Conservation (phyloP, 2,113 vertebrate species). For the Toxostoma redivivum region DNA sequence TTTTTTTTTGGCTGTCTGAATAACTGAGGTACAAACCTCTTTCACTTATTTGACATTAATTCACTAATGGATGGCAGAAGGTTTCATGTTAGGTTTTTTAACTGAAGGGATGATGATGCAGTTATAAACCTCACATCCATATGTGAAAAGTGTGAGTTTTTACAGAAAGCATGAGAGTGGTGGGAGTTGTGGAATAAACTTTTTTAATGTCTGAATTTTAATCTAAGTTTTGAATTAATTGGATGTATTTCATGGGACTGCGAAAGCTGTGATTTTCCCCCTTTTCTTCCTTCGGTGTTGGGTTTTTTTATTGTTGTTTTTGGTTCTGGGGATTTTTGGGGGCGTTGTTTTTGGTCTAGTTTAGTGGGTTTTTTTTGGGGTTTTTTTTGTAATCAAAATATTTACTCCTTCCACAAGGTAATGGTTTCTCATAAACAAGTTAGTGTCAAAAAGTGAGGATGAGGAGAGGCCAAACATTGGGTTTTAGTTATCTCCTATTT, state of each 20-base stretch:
- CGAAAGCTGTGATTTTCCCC: neutral
- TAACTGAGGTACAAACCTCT: neutral
- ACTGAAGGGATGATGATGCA: neutral
- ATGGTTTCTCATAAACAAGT: neutral
- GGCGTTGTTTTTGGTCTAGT: no score
- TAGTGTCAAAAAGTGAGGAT: neutral
- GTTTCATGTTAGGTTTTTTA: neutral
- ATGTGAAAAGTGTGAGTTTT: neutral
- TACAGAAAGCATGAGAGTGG: fast-evolving
- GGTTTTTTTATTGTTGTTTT: neutral
- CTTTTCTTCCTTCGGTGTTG: neutral
- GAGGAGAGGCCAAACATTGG: neutral
- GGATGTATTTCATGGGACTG: neutral
- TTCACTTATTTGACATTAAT: neutral
- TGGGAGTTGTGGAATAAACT: neutral
- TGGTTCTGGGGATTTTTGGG: neutral
- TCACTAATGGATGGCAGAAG: neutral
- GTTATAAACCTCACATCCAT: neutral
- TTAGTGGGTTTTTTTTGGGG: neutral
- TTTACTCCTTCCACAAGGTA: neutral
- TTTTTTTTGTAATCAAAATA: neutral
- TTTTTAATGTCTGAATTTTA: neutral
- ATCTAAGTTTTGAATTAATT: neutral
- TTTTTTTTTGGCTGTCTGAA: neutral
- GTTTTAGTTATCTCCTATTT: neutral